Base-by-base conservation (phyloP, 2,113 vertebrate genomes). In the Indicator maculatus region DNA sequence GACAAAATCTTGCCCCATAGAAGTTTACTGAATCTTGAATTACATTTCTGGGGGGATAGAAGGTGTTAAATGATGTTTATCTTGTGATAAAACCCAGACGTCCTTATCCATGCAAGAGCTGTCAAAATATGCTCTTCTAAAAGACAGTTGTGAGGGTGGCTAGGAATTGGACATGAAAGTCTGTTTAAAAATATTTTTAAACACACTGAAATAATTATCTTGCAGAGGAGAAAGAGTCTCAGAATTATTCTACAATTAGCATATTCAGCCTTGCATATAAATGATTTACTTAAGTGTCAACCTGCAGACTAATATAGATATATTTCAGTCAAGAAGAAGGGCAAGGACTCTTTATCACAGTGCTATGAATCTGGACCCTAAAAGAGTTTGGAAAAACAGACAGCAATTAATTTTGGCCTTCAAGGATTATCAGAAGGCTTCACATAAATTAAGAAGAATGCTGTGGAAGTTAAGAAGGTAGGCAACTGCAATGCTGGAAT, bases 231-330 rank as follows among this genome's bases (percentile, higher is more conserved):
- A 96, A 75, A 66, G 67, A 94, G 72, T 47, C 61, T 86, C 70
- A 95, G 41, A 95, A 95, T 95, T 83, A 88, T 88, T 91, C 85
- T 81, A 83, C 87, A 96, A 95, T 95, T 95, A 95, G 61, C 93
- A 91, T 95, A 88, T 89, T 93, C 93, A 96, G 89, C 79, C 85
- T 96, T 94, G 93, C 87, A 95, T 95, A 92, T 83, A 76, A 89
- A 96, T 95, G 84, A 94, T 96, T 96, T 96, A 96, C 95, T 96
- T 87, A 95, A 96, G 94, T 95, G 93, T 93, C 94, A 95, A 91
- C 88, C 79, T 95, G 80, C 79, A 90, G 73, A 90, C 93, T 95
- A 94, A 95, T 95, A 95, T 33, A 96, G 83, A 95, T 96, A 83
- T 93, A 95, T 95, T 95, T 96, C 96, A 96, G 95, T 95, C 95